phyloP scores from a whole-genome alignment of 2,113 vertebrate genomes.

The Oncorhynchus gorbuscha region DNA sequence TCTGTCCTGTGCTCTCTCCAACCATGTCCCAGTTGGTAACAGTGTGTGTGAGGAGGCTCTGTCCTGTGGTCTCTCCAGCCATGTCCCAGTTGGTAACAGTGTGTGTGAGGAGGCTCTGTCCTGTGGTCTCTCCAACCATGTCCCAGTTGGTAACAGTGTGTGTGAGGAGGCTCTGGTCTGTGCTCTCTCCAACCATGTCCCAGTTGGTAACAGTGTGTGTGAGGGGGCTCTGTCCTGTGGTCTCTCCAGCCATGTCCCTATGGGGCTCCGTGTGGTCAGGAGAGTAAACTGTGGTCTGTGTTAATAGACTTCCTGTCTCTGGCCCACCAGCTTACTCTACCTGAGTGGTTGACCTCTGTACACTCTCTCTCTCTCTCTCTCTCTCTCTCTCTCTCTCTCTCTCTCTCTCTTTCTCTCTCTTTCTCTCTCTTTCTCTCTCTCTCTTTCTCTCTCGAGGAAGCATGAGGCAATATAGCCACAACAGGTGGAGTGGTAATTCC shows the following conservation, averaged over 20 bases:
- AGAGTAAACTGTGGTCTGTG: constrained; percentile 71
- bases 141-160: no score
- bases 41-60: constrained; percentile 33
- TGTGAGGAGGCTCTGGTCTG: no score
- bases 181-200: constrained; percentile 44
- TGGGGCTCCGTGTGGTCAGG: constrained; percentile 66
- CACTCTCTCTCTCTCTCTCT: not conserved
- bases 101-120: not conserved
- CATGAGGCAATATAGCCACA: not conserved
- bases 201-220: not conserved
- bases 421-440: no score
- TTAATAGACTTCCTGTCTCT: constrained; percentile 72
- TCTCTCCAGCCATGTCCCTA: constrained; percentile 44
- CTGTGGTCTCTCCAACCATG: no score
- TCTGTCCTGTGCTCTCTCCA: constrained; percentile 32
- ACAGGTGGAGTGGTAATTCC: constrained; percentile 33
- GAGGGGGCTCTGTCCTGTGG: constrained; percentile 43
- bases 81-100: constrained; percentile 38
- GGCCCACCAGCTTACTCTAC: constrained; percentile 59
- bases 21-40: constrained; percentile 39
- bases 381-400: not conserved
- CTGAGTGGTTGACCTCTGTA: constrained; percentile 58
- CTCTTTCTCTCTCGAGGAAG: no score
- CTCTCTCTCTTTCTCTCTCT: no score
- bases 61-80: constrained; percentile 28